phyloP scores from a whole-genome alignment of 2,888 invertebrate genomes.

The Nemoura dubitans region DNA sequence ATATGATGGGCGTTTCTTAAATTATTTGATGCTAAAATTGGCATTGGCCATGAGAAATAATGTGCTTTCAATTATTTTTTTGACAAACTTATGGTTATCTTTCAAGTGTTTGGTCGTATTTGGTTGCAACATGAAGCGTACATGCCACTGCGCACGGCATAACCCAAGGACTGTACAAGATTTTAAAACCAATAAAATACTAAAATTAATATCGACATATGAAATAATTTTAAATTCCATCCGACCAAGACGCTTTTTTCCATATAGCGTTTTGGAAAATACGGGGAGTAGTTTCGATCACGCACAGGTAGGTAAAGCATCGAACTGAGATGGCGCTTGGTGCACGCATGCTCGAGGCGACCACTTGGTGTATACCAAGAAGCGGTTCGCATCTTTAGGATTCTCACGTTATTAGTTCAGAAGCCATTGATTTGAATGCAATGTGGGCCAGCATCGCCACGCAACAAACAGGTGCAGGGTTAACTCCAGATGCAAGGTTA shows the following conservation, averaged over 20 bases:
- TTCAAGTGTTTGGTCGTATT: too few species aligned
- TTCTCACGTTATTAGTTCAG: slow-evolving; percentile 12
- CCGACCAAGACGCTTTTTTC: background rate
- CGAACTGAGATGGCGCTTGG: background rate
- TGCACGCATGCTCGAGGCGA: background rate
- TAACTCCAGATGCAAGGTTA: background rate
- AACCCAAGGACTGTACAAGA: background rate
- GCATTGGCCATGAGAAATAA: too few species aligned
- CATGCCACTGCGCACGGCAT: background rate
- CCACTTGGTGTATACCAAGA: background rate
- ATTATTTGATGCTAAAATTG: too few species aligned
- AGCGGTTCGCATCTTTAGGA: background rate
- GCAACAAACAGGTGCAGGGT: slow-evolving; percentile 22
- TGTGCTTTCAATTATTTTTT: background rate
- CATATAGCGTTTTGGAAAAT: background rate
- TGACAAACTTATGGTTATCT: background rate
- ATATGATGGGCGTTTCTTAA: background rate
- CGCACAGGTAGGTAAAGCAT: background rate
- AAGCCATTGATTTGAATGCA: slow-evolving; percentile 23
- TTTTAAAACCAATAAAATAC: background rate
- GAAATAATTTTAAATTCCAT: background rate
- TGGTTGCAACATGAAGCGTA: background rate
- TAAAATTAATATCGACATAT: background rate
- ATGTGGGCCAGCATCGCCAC: slow-evolving; percentile 35
- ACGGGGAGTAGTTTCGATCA: background rate